A percentile compares a stretch with the other conserved stretches of the same genome.
These are phyloP conservation scores for Pseudopleuronectes americanus DNA, from an alignment of 2,797 vertebrate species.

Conservation along the genomic window DNA sequence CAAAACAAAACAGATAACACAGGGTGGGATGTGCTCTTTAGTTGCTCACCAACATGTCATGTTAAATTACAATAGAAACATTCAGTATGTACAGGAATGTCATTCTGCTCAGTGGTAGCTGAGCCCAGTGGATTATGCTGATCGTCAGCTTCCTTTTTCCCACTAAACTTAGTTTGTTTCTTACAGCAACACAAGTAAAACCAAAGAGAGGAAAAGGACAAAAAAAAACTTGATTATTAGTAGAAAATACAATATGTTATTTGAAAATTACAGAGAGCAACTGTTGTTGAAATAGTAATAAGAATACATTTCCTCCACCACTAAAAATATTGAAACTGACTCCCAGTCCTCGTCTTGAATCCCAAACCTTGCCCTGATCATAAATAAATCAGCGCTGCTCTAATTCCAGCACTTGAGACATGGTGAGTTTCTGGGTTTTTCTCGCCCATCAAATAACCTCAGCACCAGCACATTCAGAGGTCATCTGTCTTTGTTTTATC, in stretches of 20 bases:
- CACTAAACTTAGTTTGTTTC: slow-evolving; percentile 52
- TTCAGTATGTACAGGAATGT: slow-evolving; percentile 77
- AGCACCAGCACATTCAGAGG: slow-evolving; percentile 26
- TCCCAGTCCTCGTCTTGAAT: slow-evolving; percentile 46
- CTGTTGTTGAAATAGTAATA: slow-evolving; percentile 38
- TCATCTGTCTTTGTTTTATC: slow-evolving; percentile 27
- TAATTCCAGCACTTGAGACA: slow-evolving; percentile 62
- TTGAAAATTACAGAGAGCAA: slow-evolving; percentile 35
- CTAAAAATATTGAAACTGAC: slow-evolving; percentile 55
- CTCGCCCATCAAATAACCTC: slow-evolving; percentile 40
- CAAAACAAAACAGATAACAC: slow-evolving; percentile 38
- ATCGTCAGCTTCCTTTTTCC: slow-evolving; percentile 62
- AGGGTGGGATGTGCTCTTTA: slow-evolving; percentile 38
- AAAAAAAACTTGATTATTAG: slow-evolving; percentile 14
- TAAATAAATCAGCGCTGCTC: slow-evolving; percentile 66
- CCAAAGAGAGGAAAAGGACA: slow-evolving; percentile 11
- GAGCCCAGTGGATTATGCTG: slow-evolving; percentile 62
- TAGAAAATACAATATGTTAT: slow-evolving; percentile 36
- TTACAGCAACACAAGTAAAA: slow-evolving; percentile 42
- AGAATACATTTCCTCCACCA: slow-evolving; percentile 63
- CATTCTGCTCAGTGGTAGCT: slow-evolving; percentile 65
- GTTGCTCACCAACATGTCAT: slow-evolving; percentile 68
- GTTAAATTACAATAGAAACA: slow-evolving; percentile 80
- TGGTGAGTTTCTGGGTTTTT: slow-evolving; percentile 37
- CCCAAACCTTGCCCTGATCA: slow-evolving; percentile 55